phyloP scores from a whole-genome alignment of 2,888 invertebrate species.

The Limnephilus rhombicus region DNA sequence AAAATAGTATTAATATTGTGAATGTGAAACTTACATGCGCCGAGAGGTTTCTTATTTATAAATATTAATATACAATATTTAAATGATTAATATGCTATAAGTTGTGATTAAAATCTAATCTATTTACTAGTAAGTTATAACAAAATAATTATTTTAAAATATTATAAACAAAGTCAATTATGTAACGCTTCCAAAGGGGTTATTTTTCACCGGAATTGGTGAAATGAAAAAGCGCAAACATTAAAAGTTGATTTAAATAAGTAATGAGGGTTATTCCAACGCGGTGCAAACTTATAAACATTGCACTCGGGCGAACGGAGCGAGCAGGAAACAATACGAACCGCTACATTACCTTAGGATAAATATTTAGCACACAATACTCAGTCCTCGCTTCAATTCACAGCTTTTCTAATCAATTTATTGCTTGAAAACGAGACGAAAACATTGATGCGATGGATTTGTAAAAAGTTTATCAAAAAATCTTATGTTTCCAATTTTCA shows the following conservation, averaged over 20 bases:
- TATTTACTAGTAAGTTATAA: not conserved
- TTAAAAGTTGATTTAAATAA: not conserved
- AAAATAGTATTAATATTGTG: not conserved
- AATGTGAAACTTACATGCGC: not conserved
- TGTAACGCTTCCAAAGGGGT: not conserved
- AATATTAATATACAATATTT: not conserved
- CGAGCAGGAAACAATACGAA: not conserved
- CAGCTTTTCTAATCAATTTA: conserved; percentile 1
- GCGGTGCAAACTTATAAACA: not conserved
- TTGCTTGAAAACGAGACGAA: not conserved
- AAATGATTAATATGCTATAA: not conserved
- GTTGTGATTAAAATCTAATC: not conserved
- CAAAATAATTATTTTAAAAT: not conserved
- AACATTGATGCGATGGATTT: not conserved
- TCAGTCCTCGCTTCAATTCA: conserved; percentile 1
- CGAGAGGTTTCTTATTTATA: not conserved
- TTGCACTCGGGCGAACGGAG: not conserved
- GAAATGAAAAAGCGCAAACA: not conserved
- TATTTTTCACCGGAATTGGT: not conserved
- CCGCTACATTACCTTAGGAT: not conserved
- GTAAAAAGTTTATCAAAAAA: conserved; percentile 1
- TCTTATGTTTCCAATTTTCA: not conserved
- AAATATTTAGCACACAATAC: conserved; percentile 1
- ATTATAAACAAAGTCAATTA: not conserved
- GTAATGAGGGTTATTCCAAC: not conserved